Evolutionary conservation across 1,140 invertebrate species (phyloP), one percentile per base, ranked within the genome.

Genomic region (Brachionus calyciflorus): DNA sequence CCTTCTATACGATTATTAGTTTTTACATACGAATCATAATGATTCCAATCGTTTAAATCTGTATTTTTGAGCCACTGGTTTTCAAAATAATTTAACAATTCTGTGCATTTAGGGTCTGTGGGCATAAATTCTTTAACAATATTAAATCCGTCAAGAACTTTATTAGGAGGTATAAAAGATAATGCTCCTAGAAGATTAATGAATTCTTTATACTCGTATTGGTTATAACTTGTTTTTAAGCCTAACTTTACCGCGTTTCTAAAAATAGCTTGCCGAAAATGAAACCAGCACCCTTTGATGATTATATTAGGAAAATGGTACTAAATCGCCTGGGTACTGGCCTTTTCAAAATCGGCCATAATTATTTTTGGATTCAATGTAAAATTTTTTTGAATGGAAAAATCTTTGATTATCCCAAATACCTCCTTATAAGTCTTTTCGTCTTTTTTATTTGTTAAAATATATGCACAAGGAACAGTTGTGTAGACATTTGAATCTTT

Each of bases 311-410:
- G 55, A 60, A n/a, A 40, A 40, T n/a, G n/a, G n/a, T 33, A 60
- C 28, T 12, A 3, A 12, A 26, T 26, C 17, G 55, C 30, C 0
- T 37, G 12, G 6, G n/a, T 33, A 30, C 30, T 60, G 30, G 55
- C 55, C 10, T n/a, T 33, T 60, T 60, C 55, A 60, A 60, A 60
- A 33, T 60, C 30, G 9, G 55, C 55, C 55, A 60, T 60, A 1
- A 60, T 19, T 60, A 30, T n/a, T n/a, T n/a, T 37, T 9, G 55
- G 55, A 60, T 60, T 60, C 12, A 60, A 24, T 37, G 9, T 60
- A 5, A 57, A 6, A 57, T 57, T 57, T 57, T 57, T 24, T 26
- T 57, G 14, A 12, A 57, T 24, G 9, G 53, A 19, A 28, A 57
- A 6, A 60, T 60, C 55, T 37, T 60, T 60, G n/a, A 60, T 17